Conservation (phyloP, 1,140 invertebrate genomes). For the Batillaria attramentaria region DNA sequence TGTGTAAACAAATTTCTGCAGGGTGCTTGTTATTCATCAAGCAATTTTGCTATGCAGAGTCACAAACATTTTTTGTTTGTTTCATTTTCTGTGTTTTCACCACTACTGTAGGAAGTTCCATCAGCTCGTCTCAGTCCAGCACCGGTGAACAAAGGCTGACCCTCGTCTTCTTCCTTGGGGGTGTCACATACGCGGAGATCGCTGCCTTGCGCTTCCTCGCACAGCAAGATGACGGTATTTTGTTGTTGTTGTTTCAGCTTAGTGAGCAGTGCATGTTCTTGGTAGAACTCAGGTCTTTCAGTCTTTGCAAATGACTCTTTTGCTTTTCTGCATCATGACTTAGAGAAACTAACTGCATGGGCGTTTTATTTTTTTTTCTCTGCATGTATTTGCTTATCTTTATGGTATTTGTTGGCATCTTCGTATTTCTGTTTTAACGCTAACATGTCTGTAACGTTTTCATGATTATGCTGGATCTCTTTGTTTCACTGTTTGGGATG, state of each 20-base stretch:
- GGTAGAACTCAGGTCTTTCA: conserved; percentile 11
- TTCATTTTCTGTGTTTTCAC: too few relatives aligned
- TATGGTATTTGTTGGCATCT: not conserved
- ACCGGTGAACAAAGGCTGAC: conserved; percentile 77
- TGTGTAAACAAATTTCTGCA: too few relatives aligned
- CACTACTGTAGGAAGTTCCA: conserved; percentile 68
- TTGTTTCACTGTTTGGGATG: too few relatives aligned
- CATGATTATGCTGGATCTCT: too few relatives aligned
- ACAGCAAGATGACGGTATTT: conserved; percentile 88
- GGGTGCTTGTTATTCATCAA: too few relatives aligned
- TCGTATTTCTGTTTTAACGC: not conserved
- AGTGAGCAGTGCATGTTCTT: not conserved
- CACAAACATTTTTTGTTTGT: too few relatives aligned
- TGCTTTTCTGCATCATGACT: not conserved
- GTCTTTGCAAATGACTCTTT: not conserved
- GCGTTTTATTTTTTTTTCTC: not conserved
- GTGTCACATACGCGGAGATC: conserved; percentile 96
- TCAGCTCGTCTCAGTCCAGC: conserved; percentile 70
- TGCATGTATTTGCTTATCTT: not conserved
- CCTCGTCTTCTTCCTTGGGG: conserved; percentile 96
- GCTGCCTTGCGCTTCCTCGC: conserved; percentile 92
- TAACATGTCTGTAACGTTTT: too few relatives aligned
- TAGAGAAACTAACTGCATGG: not conserved
- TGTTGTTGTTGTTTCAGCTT: not conserved
- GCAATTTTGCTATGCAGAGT: too few relatives aligned